Percentiles rank a stretch among this genome's conserved stretches.
Evolutionary conservation across 1,140 invertebrate species (phyloP).

Genomic region (Drosophila jambulina): DNA sequence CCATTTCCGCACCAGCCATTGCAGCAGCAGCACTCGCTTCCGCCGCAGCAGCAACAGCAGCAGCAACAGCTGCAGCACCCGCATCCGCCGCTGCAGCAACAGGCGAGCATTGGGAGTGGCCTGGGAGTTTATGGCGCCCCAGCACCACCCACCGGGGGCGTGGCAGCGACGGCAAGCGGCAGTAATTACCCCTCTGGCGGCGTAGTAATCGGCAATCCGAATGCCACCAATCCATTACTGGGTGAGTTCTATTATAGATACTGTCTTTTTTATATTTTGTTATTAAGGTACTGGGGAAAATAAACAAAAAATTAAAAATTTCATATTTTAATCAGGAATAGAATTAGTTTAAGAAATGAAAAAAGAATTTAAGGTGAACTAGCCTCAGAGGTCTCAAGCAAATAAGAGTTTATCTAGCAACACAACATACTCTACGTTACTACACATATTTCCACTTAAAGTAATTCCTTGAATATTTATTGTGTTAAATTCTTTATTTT

Average conservation of each 20-base stretch:
- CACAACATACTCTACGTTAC: no score
- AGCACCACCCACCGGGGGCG: constrained; percentile 56
- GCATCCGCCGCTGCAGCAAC: constrained; percentile 67
- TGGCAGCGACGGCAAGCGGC: constrained; percentile 36
- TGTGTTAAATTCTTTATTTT: background rate
- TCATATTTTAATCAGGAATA: no score
- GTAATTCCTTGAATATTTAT: background rate
- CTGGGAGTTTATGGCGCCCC: constrained; percentile 65
- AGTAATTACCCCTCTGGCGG: constrained; percentile 73
- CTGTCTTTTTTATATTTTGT: background rate
- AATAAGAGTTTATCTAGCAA: background rate
- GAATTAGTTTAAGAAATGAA: no score
- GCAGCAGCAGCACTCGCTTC: constrained; percentile 35
- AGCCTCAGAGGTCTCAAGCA: background rate
- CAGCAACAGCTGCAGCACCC: constrained; percentile 51
- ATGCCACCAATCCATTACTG: constrained; percentile 81
- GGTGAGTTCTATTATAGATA: constrained; percentile 59
- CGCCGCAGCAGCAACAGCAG: constrained; percentile 44
- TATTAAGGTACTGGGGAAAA: background rate
- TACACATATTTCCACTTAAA: background rate
- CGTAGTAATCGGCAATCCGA: constrained; percentile 81
- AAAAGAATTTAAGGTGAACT: background rate
- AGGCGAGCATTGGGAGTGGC: constrained; percentile 65
- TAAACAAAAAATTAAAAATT: background rate
- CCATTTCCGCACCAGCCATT: constrained; percentile 29